phyloP scores from a whole-genome alignment of 2,113 vertebrate species.

The Herpailurus yagouaroundi region DNA sequence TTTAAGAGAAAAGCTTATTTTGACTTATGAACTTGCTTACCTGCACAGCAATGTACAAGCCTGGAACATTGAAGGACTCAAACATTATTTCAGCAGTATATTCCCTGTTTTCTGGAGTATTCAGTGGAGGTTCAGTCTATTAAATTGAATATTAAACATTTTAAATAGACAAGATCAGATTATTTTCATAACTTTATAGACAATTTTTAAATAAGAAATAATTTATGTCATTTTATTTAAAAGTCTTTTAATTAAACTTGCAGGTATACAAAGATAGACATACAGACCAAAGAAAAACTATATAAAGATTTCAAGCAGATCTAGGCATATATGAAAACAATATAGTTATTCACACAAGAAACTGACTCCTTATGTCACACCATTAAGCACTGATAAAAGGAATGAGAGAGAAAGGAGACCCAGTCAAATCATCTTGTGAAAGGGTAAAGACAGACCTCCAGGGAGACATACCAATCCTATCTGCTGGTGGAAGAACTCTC shows the following conservation, averaged over 20 bases:
- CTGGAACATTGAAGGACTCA: conserved; percentile 98
- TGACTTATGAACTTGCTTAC: conserved; percentile 81
- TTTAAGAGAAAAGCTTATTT: background rate
- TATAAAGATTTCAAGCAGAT: background rate
- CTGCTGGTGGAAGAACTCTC: background rate
- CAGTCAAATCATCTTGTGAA: background rate
- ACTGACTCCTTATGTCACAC: background rate
- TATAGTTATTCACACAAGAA: background rate
- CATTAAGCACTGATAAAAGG: background rate
- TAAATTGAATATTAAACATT: conserved; percentile 46
- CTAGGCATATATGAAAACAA: background rate
- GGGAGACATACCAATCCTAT: background rate
- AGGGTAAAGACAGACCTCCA: background rate
- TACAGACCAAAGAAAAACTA: background rate
- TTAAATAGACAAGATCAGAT: conserved; percentile 32
- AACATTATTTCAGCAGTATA: conserved; percentile 99
- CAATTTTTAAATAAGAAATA: conserved; percentile 28
- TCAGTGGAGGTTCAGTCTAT: conserved; percentile 98
- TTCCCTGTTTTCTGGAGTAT: conserved; percentile 99
- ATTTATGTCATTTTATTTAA: conserved; percentile 43
- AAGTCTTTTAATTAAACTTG: conserved; percentile 23
- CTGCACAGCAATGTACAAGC: conserved; percentile 99
- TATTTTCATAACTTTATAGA: conserved; percentile 7
- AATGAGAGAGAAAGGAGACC: background rate
- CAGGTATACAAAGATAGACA: background rate